These are phyloP conservation scores for Panopea generosa DNA, from an alignment of 2,888 invertebrate species.

Conservation along the genomic window DNA sequence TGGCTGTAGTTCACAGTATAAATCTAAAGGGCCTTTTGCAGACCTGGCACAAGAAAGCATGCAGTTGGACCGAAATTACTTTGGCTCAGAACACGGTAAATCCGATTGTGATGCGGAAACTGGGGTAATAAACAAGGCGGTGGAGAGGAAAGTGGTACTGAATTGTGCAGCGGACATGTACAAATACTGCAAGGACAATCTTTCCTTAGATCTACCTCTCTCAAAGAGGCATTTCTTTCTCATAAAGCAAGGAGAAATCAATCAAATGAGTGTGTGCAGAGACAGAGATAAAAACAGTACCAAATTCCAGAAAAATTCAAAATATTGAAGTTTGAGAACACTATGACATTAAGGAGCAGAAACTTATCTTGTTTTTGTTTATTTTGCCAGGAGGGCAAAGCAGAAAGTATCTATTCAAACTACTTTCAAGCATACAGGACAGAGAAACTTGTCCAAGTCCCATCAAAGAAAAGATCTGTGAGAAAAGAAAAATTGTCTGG, in stretches of 20 bases:
- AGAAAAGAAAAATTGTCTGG: not conserved
- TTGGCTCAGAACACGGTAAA: constrained; percentile 59
- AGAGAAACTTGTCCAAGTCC: too few species aligned
- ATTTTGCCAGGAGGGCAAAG: constrained; percentile 11
- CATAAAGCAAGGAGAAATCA: constrained; percentile 41
- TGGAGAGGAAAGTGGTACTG: constrained; percentile 49
- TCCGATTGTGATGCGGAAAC: constrained; percentile 52
- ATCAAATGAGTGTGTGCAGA: constrained; percentile 40
- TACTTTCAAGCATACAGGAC: not conserved
- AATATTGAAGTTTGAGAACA: constrained; percentile 11
- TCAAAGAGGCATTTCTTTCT: constrained; percentile 43
- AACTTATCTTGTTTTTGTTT: constrained; percentile 50
- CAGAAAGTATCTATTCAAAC: constrained; percentile 27
- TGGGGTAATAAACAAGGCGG: constrained; percentile 41
- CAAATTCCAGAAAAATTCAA: constrained; percentile 45
- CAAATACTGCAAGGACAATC: constrained; percentile 24
- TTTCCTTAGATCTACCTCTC: constrained; percentile 23
- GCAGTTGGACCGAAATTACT: constrained; percentile 41
- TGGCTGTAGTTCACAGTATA: constrained; percentile 58
- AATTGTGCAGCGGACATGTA: constrained; percentile 46
- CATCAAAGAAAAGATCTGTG: not conserved
- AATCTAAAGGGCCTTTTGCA: constrained; percentile 56
- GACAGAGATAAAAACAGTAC: constrained; percentile 46
- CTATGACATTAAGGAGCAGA: constrained; percentile 19
- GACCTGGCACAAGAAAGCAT: constrained; percentile 16